Evolutionary conservation across 92 coral and sea anemone genomes (phyloP).

Genomic region (Nematostella vectensis): DNA sequence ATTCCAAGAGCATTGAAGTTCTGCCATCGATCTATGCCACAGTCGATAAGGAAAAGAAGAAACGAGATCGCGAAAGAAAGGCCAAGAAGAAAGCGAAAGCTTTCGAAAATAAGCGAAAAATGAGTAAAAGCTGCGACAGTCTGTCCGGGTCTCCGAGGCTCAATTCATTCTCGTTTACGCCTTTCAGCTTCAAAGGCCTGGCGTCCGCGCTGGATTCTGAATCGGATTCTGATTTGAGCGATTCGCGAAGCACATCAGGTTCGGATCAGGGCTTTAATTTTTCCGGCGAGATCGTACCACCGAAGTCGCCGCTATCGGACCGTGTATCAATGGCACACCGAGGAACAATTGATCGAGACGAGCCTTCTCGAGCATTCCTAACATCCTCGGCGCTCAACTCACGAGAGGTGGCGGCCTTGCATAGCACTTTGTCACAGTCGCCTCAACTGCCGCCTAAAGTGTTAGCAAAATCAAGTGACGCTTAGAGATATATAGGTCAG

Average conservation of each 20-base stretch:
- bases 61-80: conserved; percentile 36
- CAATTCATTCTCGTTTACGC: conserved; percentile 30
- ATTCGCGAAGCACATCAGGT: neutral
- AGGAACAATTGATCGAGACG: conserved; percentile 28
- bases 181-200: conserved; percentile 27
- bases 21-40: conserved; percentile 62
- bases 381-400: conserved; percentile 13
- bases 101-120: conserved; percentile 34
- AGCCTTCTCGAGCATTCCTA: too few species aligned
- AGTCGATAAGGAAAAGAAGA: conserved; percentile 70
- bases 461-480: too few species aligned
- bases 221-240: neutral
- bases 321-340: conserved; percentile 29
- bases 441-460: too few species aligned
- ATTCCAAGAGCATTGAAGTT: conserved; percentile 76
- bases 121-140: conserved; percentile 44
- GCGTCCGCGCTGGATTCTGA: conserved; percentile 20
- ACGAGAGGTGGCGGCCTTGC: conserved; percentile 42
- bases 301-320: conserved; percentile 26
- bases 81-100: conserved; percentile 21
- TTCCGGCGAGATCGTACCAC: conserved; percentile 2
- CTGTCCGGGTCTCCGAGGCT: conserved; percentile 33
- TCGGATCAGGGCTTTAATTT: conserved; percentile 10
- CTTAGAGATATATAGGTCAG: too few species aligned
- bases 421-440: conserved; percentile 51